Evolutionary conservation across 2,888 invertebrate species (phyloP).

Genomic region (Ectropis crepuscularia): DNA sequence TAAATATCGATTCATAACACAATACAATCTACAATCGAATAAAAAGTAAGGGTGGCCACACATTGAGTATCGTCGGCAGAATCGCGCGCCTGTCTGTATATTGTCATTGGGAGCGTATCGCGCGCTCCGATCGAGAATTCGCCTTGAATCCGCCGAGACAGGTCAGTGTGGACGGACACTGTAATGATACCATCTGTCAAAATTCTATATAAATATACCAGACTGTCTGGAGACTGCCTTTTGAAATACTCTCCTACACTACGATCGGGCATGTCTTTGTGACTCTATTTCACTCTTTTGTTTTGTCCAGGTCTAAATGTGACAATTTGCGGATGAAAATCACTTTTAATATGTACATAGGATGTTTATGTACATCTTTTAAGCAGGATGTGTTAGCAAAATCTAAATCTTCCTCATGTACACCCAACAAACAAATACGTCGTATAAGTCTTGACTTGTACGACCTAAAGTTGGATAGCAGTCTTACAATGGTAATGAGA

Average conservation of each 20-base stretch:
- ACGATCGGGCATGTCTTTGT: slow-evolving; percentile 7
- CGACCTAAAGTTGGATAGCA: too few species aligned
- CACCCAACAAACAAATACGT: too few species aligned
- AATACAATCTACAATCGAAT: slow-evolving; percentile 80
- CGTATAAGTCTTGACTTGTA: too few species aligned
- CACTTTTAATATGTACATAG: too few species aligned
- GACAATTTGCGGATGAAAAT: too few species aligned
- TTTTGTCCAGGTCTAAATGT: too few species aligned
- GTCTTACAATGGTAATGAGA: too few species aligned
- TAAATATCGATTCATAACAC: slow-evolving; percentile 81
- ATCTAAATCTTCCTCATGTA: too few species aligned
- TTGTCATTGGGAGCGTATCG: slow-evolving; percentile 73
- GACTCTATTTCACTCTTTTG: background rate
- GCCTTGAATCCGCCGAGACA: slow-evolving; percentile 58
- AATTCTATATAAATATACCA: slow-evolving; percentile 45
- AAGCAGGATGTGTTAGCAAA: too few species aligned
- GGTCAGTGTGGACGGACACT: slow-evolving; percentile 55
- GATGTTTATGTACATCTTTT: too few species aligned
- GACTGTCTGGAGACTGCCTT: slow-evolving; percentile 36
- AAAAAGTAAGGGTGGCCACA: slow-evolving; percentile 77
- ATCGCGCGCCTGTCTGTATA: slow-evolving; percentile 69
- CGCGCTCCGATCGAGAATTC: slow-evolving; percentile 62
- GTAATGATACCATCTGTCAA: slow-evolving; percentile 70
- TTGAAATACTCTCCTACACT: slow-evolving; percentile 21
- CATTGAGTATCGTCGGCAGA: slow-evolving; percentile 65